These are phyloP conservation scores for Phrynocephalus guinanensis DNA, from an alignment of 2,797 vertebrate species.

Conservation along the genomic window DNA sequence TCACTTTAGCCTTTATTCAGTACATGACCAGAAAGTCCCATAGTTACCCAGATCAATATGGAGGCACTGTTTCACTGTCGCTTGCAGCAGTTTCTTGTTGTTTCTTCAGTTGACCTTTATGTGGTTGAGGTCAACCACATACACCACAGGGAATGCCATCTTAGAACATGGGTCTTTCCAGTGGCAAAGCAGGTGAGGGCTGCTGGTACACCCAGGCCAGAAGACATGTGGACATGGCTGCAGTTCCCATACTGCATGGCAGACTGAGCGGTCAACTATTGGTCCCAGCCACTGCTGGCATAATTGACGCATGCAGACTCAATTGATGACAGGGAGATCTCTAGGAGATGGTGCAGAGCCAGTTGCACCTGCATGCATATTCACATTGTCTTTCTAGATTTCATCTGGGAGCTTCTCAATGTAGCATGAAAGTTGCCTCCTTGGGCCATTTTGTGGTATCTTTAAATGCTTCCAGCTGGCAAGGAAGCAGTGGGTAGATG, in stretches of 20 bases:
- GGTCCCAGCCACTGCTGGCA: neutral
- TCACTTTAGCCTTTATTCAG: neutral
- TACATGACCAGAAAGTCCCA: neutral
- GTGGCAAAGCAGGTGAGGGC: too few species aligned
- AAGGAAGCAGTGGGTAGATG: neutral
- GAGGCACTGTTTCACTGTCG: neutral
- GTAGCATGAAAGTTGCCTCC: neutral
- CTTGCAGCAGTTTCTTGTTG: neutral
- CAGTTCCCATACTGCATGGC: neutral
- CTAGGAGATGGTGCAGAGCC: neutral
- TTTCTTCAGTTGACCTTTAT: neutral
- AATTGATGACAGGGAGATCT: neutral
- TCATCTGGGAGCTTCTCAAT: rapidly evolving
- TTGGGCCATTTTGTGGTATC: neutral
- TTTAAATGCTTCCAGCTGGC: neutral
- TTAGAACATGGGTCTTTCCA: neutral
- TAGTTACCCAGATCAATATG: neutral
- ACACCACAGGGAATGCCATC: neutral
- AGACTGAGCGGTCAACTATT: neutral
- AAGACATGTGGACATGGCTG: neutral
- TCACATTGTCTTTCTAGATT: neutral
- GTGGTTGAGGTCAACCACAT: neutral
- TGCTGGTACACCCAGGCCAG: neutral
- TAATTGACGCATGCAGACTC: neutral
- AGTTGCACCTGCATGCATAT: rapidly evolving